phyloP scores from a whole-genome alignment of 2,113 vertebrate species.

The Tor tambroides region DNA sequence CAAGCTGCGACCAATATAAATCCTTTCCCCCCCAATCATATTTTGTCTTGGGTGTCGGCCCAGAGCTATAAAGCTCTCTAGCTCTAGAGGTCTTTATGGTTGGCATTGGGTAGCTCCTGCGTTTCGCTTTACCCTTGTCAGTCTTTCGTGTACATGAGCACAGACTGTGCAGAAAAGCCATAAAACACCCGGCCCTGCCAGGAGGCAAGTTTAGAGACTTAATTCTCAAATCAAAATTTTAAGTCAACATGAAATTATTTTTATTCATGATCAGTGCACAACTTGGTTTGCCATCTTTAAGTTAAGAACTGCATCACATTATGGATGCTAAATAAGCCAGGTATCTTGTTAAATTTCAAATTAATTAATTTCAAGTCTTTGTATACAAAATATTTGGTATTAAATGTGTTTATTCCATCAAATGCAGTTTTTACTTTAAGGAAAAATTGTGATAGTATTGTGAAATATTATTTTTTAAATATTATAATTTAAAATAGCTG shows the following conservation, averaged over 20 bases:
- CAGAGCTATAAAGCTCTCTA: slow-evolving; percentile 68
- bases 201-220: slow-evolving; percentile 70
- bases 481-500: too few species aligned
- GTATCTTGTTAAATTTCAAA: too few species aligned
- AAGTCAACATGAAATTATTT: slow-evolving; percentile 31
- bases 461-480: not conserved
- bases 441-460: too few species aligned
- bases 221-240: slow-evolving; percentile 74
- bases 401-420: too few species aligned
- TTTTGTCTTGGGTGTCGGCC: slow-evolving; percentile 63
- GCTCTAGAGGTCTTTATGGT: slow-evolving; percentile 72
- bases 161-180: slow-evolving; percentile 63
- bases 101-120: slow-evolving; percentile 66
- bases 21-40: slow-evolving; percentile 50
- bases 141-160: slow-evolving; percentile 55
- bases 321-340: too few species aligned
- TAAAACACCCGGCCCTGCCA: slow-evolving; percentile 67
- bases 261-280: not conserved
- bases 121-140: slow-evolving; percentile 71
- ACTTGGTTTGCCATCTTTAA: not conserved
- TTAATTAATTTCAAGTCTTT: too few species aligned
- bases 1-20: slow-evolving; percentile 62
- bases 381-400: too few species aligned
- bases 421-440: too few species aligned
- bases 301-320: too few species aligned